Evolutionary conservation across 92 coral and sea anemone species (phyloP).

Genomic region (Nematostella vectensis): DNA sequence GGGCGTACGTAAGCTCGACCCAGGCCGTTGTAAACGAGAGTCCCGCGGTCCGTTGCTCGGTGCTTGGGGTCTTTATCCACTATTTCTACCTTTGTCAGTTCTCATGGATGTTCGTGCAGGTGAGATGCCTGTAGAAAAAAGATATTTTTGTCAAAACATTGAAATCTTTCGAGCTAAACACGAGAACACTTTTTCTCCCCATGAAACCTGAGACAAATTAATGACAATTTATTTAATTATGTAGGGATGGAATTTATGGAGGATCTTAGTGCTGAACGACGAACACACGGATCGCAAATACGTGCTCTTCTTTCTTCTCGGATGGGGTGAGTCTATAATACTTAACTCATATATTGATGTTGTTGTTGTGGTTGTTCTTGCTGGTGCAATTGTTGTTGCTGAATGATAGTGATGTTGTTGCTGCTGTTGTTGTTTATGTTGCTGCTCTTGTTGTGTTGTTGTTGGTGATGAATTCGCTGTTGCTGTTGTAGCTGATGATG

Average conservation of each 20-base stretch:
- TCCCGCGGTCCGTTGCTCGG: slow-evolving; percentile 68
- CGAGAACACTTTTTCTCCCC: no score
- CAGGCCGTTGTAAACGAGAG: slow-evolving; percentile 58
- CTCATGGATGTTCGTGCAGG: slow-evolving; percentile 97
- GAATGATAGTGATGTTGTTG: no score
- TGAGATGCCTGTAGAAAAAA: slow-evolving; percentile 7
- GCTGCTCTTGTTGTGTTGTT: no score
- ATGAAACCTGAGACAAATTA: no score
- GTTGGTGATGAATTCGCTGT: no score
- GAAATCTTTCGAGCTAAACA: no score
- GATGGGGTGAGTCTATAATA: slow-evolving; percentile 85
- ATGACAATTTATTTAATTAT: no score
- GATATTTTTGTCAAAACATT: neutral
- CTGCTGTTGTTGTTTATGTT: no score
- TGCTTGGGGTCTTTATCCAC: slow-evolving; percentile 82
- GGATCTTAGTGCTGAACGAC: slow-evolving; percentile 80
- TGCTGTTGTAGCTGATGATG: no score
- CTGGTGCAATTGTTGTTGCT: neutral
- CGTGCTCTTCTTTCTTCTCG: slow-evolving; percentile 81
- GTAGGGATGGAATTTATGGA: slow-evolving; percentile 98
- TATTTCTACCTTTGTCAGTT: slow-evolving; percentile 95
- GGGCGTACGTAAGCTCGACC: slow-evolving; percentile 70
- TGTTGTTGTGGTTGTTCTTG: neutral
- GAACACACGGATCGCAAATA: slow-evolving; percentile 90
- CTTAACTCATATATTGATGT: neutral